Evolutionary conservation across 1,140 invertebrate species (phyloP), one percentile per base, ranked within the genome.

Genomic region (Frieseomelitta varia): DNA sequence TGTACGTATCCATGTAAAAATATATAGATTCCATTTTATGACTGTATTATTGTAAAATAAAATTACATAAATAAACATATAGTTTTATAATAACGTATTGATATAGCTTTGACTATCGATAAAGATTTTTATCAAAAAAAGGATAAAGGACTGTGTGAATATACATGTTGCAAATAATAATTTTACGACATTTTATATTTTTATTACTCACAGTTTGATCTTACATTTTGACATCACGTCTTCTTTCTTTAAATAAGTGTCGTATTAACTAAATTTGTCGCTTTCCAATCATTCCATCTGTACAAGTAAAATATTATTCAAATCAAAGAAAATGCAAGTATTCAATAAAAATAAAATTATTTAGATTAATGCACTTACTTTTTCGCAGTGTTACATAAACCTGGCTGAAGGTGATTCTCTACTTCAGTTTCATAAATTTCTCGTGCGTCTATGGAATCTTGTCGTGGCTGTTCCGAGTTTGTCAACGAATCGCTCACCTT

Each of bases 371-470:
- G 0, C 47, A 90, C 87, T 91, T 83, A 93, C 93, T 93, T 92
- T 34, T 74, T 88, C 11, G 91, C 91, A 12, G 91, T 91, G 74
- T 93, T 88, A 74, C 93, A 93, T 15, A 69, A 51, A 27, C 92
- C 91, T 24, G 93, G 90, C 8, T 67, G 74, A 2, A 93, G 19
- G 24, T 80, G 76, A 30, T 79, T 88, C 19, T 8, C 63, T 78
- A 72, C 63, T 86, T 93, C 87, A 1, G 91, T 91, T 6, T 85
- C 65, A 6, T 75, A 87, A 30, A 93, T 86, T 71, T 93, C 90
- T 11, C 53, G 1, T 24, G 83, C 87, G 15, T 19, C 81, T 58
- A 93, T 93, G 39, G 89, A 74, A 63, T 92, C 86, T 83, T 93
- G 89, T 21, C 78, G 81, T 21, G 92, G 89, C 4, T 56, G 2